Evolutionary conservation across 1,140 invertebrate genomes (phyloP).

Genomic region (Orchestia grillus): DNA sequence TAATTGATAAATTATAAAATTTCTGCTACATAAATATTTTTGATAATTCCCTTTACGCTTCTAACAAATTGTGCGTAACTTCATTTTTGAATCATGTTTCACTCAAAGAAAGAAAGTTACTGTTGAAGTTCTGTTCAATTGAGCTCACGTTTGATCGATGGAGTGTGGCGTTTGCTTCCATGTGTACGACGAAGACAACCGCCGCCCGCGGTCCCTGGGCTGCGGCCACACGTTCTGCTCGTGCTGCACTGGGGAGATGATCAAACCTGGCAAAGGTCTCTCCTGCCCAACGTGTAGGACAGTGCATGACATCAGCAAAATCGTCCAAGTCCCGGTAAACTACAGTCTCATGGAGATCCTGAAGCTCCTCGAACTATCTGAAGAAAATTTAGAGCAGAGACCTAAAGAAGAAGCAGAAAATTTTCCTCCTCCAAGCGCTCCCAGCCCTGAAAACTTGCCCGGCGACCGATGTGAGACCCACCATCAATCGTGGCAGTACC

Average conservation of each 20-base stretch:
- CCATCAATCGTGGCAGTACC: constrained; percentile 55
- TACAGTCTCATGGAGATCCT: constrained; percentile 58
- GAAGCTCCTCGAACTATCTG: constrained; percentile 44
- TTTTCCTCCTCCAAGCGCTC: constrained; percentile 36
- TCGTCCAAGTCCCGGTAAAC: constrained; percentile 56
- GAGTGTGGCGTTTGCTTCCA: constrained; percentile 59
- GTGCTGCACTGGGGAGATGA: constrained; percentile 35
- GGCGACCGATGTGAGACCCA: constrained; percentile 54
- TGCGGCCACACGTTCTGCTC: constrained; percentile 59
- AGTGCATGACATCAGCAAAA: constrained; percentile 34
- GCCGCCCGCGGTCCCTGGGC: constrained; percentile 43
- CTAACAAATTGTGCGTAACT: background rate
- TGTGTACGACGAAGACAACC: constrained; percentile 57
- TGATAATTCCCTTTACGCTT: background rate
- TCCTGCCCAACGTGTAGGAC: constrained; percentile 58
- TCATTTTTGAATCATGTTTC: background rate
- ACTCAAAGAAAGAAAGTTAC: background rate
- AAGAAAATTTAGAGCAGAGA: constrained; percentile 47
- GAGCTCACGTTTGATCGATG: background rate
- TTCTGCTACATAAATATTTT: background rate
- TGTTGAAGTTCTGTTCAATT: background rate
- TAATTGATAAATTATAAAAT: background rate
- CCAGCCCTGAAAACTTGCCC: constrained; percentile 38
- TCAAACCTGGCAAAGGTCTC: constrained; percentile 37
- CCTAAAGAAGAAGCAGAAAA: constrained; percentile 35